Percentiles rank a stretch among this genome's conserved stretches.
These are phyloP conservation scores for Eptesicus fuscus DNA, from an alignment of 2,113 vertebrate genomes.

Conservation along the genomic window DNA sequence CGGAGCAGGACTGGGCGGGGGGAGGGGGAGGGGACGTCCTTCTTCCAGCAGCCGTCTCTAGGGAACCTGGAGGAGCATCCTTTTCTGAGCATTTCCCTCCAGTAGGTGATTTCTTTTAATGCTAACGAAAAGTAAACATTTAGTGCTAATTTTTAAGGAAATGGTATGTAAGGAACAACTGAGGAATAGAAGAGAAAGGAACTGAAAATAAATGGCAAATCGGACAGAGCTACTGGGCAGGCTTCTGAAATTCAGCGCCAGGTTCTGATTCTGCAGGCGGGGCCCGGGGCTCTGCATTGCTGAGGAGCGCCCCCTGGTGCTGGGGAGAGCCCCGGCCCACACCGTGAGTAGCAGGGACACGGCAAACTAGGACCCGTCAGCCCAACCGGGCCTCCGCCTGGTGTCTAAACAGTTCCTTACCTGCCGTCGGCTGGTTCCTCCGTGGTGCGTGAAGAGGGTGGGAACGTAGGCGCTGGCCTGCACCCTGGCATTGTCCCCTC, in stretches of 20 bases:
- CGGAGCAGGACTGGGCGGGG: not conserved
- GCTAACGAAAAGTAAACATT: not conserved
- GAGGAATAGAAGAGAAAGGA: not conserved
- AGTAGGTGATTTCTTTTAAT: not conserved
- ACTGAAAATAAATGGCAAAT: fast-evolving
- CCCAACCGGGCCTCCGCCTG: not conserved
- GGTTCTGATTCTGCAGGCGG: fast-evolving
- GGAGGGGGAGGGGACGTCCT: no score
- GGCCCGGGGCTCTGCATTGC: not conserved
- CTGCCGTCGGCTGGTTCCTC: fast-evolving
- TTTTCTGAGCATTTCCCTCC: no score
- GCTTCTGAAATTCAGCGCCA: fast-evolving
- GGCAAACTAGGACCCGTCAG: fast-evolving
- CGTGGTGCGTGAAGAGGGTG: not conserved
- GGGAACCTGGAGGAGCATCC: fast-evolving
- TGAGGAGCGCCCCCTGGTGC: fast-evolving
- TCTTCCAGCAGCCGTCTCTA: not conserved
- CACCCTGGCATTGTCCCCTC: fast-evolving
- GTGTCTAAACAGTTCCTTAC: not conserved
- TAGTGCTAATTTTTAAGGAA: not conserved
- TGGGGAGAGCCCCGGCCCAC: no score
- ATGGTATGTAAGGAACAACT: not conserved
- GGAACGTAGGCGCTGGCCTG: no score
- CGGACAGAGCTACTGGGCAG: not conserved
- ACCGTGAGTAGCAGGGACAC: no score